Base-by-base conservation (phyloP, 2,797 vertebrate genomes). In the Fistularia commersonii region DNA sequence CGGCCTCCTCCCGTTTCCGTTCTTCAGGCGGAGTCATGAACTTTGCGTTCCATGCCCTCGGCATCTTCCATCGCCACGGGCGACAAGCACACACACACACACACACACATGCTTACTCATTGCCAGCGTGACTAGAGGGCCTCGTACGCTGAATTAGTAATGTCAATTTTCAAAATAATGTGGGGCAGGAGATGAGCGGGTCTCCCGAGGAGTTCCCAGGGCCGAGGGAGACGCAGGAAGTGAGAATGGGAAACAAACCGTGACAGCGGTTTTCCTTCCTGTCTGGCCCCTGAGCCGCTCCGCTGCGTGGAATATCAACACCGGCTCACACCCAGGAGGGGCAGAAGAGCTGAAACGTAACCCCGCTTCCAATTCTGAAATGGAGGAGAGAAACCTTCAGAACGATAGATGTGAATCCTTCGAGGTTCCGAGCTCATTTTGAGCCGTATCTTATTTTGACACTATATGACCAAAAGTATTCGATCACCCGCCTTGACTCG, bases 141-240 rank as follows among this genome's bases (percentile, higher is more conserved):
- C 49, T 66, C 55, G 75, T 45, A 54, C 61, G 31, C 31, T 80
- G 58, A 84, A 84, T 80, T 78, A 82, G 79, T 71, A 51, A 75
- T 76, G 49, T 50, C 0, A 23, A 48, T 67, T 58, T 66, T 56
- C 9, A 48, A 58, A 51, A 57, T 23, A 77, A 80, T 76, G 45
- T 72, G 57, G 61, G 61, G 44, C 67, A 69, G 23, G 23, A 23
- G 23, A 23, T 23, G 23, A 23, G 23, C 23, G 23, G 23, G 23
- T 23, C 23, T 23, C 23, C 23, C 23, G 23, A 23, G 35, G 35
- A 8, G 7, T 36, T 36, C 9, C 35, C 35, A 8, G 9, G 35
- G 9, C 35, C 9, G 7, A 36, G 35, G 47, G 48, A 51, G 36
- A 49, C 38, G 62, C 47, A 54, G 42, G 41, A 47, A 47, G 14